Evolutionary conservation across 1,140 invertebrate species (phyloP), one percentile per base, ranked within the genome.

Genomic region (Tetragnatha versicolor): DNA sequence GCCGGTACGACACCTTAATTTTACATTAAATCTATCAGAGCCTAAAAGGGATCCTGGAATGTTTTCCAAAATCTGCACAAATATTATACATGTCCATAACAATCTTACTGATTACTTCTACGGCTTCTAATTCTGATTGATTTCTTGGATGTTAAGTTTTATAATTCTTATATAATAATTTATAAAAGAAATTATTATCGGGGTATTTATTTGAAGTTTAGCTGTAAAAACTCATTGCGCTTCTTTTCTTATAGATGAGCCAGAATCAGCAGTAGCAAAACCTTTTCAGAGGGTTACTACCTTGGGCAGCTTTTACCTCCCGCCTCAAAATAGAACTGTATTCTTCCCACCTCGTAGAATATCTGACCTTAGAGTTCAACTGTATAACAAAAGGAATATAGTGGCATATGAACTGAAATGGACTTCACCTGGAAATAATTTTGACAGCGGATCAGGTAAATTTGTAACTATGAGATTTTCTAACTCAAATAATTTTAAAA

Each of bases 361-460:
- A 3, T 25, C 1, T 27, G 68, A 79, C 17, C 31, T 79, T 17
- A 37, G 58, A 33, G 58, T 79, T 3, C 29, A 49, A 12, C 4
- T 72, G 5, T 17, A 33, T 14, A 6, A 6, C n/a, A n/a, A 63
- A 14, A 29, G 51, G 9, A 65, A 72, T 12, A 53, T 22, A 33
- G 25, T 51, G 3, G 39, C 39, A 14, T 79, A 69, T 68, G 39
- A 47, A 27, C 53, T 81, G 37, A 63, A 80, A 29, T 81, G 80
- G 80, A 80, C 79, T 27, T 68, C 80, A 33, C 80, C 80, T 37
- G 80, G 80, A n/a, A 70, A 55, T n/a, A 61, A 81, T 68, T 80
- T 33, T 66, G 80, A 81, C 22, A 37, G 29, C 37, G 80, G 79
- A 45, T 76, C 29, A 69, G 80, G 80, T 81, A 80, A 42, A 65